A percentile compares a stretch with the other conserved stretches of the same genome.
Conservation (phyloP, 2,113 vertebrate genomes). For the Eurypyga helias region DNA sequence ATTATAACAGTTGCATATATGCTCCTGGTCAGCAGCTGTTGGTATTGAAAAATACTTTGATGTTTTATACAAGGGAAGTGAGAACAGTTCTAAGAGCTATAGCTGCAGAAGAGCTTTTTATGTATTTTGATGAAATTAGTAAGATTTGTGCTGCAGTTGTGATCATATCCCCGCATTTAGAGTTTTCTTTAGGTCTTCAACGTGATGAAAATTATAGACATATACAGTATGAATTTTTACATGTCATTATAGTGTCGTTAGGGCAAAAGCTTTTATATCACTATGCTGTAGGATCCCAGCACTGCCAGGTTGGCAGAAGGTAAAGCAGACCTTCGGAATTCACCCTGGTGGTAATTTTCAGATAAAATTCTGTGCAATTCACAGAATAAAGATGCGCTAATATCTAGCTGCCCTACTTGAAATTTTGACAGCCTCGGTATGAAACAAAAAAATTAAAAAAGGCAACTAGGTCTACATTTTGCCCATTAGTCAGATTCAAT, state of each 20-base stretch:
- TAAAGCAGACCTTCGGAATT: neutral
- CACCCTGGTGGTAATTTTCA: neutral
- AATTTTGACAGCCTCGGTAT: neutral
- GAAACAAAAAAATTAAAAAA: neutral
- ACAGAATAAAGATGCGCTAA: neutral
- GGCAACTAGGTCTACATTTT: neutral
- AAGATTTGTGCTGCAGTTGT: neutral
- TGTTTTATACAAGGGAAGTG: neutral
- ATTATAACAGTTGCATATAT: neutral
- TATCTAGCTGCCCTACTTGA: neutral
- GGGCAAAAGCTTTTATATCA: neutral
- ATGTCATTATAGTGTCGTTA: neutral
- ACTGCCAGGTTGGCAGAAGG: neutral
- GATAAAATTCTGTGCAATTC: neutral
- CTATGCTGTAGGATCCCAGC: neutral
- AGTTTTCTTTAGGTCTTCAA: neutral
- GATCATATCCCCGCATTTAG: neutral
- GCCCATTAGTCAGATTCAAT: constrained; percentile 46
- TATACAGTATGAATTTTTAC: neutral
- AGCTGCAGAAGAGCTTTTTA: neutral
- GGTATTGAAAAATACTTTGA: constrained; percentile 31
- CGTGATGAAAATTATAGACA: neutral
- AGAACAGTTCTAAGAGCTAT: neutral
- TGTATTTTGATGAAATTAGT: neutral
- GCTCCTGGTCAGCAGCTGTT: constrained; percentile 36